Percentiles rank a stretch among this genome's conserved stretches.
These are phyloP conservation scores for Aselliscus stoliczkanus DNA, from an alignment of 2,797 vertebrate genomes.

Conservation along the genomic window DNA sequence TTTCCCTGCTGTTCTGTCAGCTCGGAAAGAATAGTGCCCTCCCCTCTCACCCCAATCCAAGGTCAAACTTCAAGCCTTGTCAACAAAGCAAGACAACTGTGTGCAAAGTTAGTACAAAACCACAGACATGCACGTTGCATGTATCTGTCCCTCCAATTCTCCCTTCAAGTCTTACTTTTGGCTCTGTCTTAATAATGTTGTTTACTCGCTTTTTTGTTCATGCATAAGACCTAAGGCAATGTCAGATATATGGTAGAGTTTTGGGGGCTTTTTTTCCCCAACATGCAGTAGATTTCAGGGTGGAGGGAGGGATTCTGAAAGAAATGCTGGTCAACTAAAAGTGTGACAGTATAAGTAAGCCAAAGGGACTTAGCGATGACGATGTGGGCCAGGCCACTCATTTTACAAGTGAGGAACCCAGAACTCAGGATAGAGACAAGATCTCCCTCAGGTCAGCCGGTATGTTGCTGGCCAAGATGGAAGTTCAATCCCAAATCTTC, in stretches of 20 bases:
- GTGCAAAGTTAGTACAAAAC: background rate
- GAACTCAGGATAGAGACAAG: too few relatives aligned
- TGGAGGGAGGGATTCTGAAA: too few relatives aligned
- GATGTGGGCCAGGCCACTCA: too few relatives aligned
- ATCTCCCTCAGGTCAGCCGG: background rate
- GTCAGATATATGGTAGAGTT: too few relatives aligned
- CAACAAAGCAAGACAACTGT: too few relatives aligned
- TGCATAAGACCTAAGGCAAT: background rate
- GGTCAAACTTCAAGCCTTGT: background rate
- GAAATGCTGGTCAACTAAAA: background rate
- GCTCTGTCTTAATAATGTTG: background rate
- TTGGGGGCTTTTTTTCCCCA: background rate
- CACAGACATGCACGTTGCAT: rapidly evolving
- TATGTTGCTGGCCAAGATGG: background rate
- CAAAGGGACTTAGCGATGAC: background rate
- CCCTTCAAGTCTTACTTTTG: background rate
- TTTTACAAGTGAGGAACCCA: background rate
- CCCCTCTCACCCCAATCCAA: background rate
- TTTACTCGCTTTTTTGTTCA: background rate
- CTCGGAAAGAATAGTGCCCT: background rate
- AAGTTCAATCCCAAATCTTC: too few relatives aligned
- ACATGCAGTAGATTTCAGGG: background rate
- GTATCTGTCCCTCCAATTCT: background rate
- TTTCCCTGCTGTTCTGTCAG: rapidly evolving
- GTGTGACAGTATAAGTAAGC: background rate